Percentiles rank a stretch among this genome's conserved stretches.
Conservation (phyloP, 2,113 vertebrate genomes). For the Xiphorhynchus elegans region DNA sequence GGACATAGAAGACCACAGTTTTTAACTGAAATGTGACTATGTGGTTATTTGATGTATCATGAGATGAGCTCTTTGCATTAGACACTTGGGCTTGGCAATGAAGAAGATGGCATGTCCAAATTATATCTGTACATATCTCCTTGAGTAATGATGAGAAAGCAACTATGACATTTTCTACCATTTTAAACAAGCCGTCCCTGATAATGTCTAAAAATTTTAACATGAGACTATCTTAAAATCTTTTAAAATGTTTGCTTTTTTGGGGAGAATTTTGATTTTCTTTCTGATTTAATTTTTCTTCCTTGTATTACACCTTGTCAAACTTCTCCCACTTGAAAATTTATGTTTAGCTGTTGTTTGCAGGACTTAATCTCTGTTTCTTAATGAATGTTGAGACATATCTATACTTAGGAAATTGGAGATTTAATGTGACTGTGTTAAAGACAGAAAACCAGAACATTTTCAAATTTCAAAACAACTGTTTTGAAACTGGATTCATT, state of each 20-base stretch:
- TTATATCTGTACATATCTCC: neutral
- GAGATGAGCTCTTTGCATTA: neutral
- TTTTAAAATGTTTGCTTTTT: neutral
- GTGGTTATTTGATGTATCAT: neutral
- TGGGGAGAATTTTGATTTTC: neutral
- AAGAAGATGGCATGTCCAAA: neutral
- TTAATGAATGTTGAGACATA: neutral
- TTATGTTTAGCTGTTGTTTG: neutral
- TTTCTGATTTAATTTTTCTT: neutral
- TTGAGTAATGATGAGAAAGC: neutral
- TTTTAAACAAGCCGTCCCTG: neutral
- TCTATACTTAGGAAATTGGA: neutral
- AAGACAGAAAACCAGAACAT: neutral
- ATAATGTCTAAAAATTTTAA: neutral
- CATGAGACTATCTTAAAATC: neutral
- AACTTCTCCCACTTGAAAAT: neutral
- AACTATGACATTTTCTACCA: neutral
- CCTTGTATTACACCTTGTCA: neutral
- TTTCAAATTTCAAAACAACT: neutral
- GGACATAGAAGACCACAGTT: neutral
- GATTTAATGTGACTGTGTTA: neutral
- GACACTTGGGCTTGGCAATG: neutral
- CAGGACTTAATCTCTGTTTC: neutral
- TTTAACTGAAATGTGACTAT: neutral
- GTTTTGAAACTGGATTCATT: neutral